phyloP scores from a whole-genome alignment of 2,888 invertebrate genomes.

The Hemicrepidius hirtus region DNA sequence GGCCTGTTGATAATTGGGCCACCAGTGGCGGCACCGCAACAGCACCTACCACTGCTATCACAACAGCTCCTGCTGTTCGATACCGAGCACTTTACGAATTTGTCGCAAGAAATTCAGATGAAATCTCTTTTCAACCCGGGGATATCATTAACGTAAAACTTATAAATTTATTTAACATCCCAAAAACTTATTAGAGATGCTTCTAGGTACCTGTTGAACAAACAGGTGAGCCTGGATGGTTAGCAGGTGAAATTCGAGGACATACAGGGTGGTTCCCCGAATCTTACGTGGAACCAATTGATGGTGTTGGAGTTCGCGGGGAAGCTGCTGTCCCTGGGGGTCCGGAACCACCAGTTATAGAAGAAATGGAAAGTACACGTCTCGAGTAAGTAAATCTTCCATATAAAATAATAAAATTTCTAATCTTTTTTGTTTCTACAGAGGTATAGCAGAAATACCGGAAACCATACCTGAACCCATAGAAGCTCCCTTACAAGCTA shows the following conservation, averaged over 20 bases:
- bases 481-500: slow-evolving; percentile 59
- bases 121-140: slow-evolving; percentile 94
- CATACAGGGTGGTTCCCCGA: slow-evolving; percentile 98
- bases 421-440: slow-evolving; percentile 70
- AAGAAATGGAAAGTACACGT: slow-evolving; percentile 64
- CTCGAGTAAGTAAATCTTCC: slow-evolving; percentile 73
- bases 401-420: too few species aligned
- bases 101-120: slow-evolving; percentile 92
- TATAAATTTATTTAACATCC: background rate
- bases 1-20: slow-evolving; percentile 73
- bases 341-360: slow-evolving; percentile 37
- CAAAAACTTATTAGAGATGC: background rate
- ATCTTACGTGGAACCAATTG: slow-evolving; percentile 91
- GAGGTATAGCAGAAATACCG: slow-evolving; percentile 85
- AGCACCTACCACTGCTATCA: slow-evolving; percentile 67
- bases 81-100: slow-evolving; percentile 97
- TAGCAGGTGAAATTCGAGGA: slow-evolving; percentile 93
- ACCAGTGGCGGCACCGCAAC: slow-evolving; percentile 62
- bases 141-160: slow-evolving; percentile 87
- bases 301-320: slow-evolving; percentile 69
- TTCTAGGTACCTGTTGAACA: slow-evolving; percentile 81
- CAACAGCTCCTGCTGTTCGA: slow-evolving; percentile 76
- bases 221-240: slow-evolving; percentile 97
- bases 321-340: slow-evolving; percentile 64
- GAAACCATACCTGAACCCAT: slow-evolving; percentile 72